Conservation (phyloP, 2,797 vertebrate species). For the Channallabes apus region DNA sequence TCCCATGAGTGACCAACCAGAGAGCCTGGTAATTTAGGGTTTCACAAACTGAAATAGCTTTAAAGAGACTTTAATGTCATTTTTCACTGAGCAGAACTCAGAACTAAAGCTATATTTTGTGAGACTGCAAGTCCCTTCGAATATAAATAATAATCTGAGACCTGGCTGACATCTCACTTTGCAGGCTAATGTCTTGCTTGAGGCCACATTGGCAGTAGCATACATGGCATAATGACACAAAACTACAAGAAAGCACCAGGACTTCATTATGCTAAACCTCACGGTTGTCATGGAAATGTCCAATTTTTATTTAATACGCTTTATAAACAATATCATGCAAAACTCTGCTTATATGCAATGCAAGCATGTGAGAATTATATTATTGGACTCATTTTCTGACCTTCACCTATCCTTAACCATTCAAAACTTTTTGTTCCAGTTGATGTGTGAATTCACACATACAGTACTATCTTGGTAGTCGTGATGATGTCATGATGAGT, state of each 20-base stretch:
- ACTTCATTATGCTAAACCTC: conserved; percentile 4
- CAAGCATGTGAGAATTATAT: neutral
- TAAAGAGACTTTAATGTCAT: conserved; percentile 21
- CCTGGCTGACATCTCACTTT: conserved; percentile 19
- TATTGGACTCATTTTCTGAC: no score
- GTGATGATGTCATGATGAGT: neutral
- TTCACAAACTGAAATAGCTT: conserved; percentile 34
- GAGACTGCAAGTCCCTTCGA: neutral
- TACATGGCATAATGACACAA: neutral
- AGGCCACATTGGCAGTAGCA: neutral
- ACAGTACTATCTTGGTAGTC: neutral
- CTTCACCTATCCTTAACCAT: neutral
- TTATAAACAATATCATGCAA: neutral
- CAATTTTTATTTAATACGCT: conserved; percentile 8
- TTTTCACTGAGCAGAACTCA: conserved; percentile 7
- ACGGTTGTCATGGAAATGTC: conserved; percentile 48
- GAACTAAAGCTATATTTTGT: neutral
- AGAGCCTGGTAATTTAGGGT: conserved; percentile 36
- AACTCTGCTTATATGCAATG: neutral
- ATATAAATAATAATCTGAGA: neutral
- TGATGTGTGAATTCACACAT: neutral
- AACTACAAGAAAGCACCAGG: conserved; percentile 24
- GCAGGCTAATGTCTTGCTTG: conserved; percentile 4
- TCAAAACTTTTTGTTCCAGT: neutral
- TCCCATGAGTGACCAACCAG: conserved; percentile 44